Base-by-base conservation (phyloP, 2,888 invertebrate genomes). In the Oscheius sp. region DNA sequence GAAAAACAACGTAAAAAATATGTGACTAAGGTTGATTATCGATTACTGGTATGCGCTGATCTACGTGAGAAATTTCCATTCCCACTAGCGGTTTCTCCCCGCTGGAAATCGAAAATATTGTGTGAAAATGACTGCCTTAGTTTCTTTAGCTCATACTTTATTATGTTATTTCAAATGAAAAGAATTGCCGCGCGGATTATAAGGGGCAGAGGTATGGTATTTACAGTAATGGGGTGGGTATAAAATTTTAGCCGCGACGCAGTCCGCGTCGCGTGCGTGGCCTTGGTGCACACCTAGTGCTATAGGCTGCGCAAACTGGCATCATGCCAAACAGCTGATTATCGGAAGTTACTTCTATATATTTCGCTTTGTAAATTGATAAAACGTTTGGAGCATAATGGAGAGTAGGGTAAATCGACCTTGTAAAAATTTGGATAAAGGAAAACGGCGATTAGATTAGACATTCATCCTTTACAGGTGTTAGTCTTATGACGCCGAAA, bases 181-280 rank as follows among this genome's bases (percentile, higher is more conserved):
- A 41, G 53, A 66, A 72, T 72, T 72, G 66, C 55, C 72, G 72
- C 72, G 72, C 72, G 72, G 72, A 66, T 43, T 61, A 58, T 72
- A 25, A 72, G 27, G 52, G 29, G 29, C 13, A 55, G 45, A 29
- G 35, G 72, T 72, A 66, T 64, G 72, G 72, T 64, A 72, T 49
- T 52, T 72, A 72, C 72, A 72, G 72, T 72, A 72, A 72, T 72
- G 53, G 52, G 52, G 21, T 45, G 52, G 52, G 27, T 43, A 21
- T 21, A 72, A 13, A 35, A 25, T 45, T 29, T 27, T 25, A 35
- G 1, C 35, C 61, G 63, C 61, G 9, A 16, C 63, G 53, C 66
- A 45, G 52, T 9, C 72, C 64, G 64, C 56, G 12, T n/a, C 49
- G 72, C 72, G 23, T 45, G 35, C 6, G 5, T 61, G 49, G 49